Evolutionary conservation across 2,113 vertebrate species (phyloP).

Genomic region (Neopipo cinnamomea): DNA sequence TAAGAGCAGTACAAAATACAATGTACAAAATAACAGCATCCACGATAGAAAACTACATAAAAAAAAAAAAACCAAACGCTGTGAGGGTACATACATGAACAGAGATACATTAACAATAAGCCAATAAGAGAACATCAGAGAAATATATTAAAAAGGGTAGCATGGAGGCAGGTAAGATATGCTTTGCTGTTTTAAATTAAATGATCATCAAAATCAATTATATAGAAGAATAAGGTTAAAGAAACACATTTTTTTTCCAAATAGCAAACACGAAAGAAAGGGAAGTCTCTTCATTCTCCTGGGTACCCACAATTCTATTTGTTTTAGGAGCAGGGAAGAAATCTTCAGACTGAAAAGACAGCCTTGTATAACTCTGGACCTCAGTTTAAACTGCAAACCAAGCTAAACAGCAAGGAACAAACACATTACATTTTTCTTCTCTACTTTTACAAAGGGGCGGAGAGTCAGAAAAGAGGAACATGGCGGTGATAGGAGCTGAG

Average conservation of each 20-base stretch:
- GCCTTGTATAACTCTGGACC: neutral
- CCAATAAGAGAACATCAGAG: neutral
- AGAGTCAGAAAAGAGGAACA: neutral
- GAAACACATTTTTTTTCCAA: neutral
- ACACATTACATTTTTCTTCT: neutral
- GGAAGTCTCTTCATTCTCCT: neutral
- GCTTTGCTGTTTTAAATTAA: neutral
- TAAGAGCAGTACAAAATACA: neutral
- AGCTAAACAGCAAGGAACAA: neutral
- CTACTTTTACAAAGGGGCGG: neutral
- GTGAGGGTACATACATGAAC: neutral
- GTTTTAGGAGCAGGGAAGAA: neutral
- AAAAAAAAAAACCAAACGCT: neutral
- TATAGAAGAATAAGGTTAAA: neutral
- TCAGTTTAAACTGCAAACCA: neutral
- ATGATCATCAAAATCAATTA: neutral
- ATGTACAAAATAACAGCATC: neutral
- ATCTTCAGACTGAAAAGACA: neutral
- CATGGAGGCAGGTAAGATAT: neutral
- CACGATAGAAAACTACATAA: neutral
- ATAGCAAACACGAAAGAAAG: neutral
- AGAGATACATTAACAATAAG: neutral
- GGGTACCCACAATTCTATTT: neutral
- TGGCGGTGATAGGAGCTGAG: neutral
- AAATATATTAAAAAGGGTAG: neutral